These are phyloP conservation scores for Pygoscelis antarcticus DNA, from an alignment of 2,113 vertebrate genomes.

Conservation along the genomic window DNA sequence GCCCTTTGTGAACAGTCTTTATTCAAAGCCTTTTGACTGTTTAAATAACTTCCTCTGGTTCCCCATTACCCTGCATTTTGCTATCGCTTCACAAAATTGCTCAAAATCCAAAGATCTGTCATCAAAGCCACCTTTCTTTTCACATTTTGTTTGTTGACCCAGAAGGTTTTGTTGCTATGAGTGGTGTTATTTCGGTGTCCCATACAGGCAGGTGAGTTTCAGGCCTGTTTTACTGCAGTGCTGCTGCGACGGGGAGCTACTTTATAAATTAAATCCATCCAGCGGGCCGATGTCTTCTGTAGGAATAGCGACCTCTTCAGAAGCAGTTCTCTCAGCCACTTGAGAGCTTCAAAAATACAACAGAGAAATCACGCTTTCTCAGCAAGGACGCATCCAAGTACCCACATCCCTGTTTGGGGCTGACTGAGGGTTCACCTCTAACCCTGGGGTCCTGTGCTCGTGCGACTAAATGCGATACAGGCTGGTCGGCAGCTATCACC, in stretches of 20 bases:
- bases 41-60: conserved; percentile 50
- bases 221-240: neutral
- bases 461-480: neutral
- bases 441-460: neutral
- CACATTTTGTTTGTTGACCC: neutral
- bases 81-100: neutral
- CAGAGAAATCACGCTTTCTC: neutral
- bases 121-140: neutral
- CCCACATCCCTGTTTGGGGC: neutral
- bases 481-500: neutral
- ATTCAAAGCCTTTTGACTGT: conserved; percentile 48
- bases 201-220: neutral
- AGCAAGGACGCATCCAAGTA: neutral
- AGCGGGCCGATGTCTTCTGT: neutral
- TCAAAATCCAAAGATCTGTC: neutral
- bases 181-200: neutral
- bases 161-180: neutral
- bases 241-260: neutral
- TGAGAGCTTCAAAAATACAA: neutral
- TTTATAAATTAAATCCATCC: neutral
- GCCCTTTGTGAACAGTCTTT: conserved; percentile 20
- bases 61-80: conserved; percentile 17
- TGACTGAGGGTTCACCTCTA: neutral
- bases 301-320: neutral
- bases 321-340: neutral